A percentile compares a stretch with the other conserved stretches of the same genome.
Evolutionary conservation across 2,888 invertebrate species (phyloP).

Genomic region (Stictocephala bisonia): DNA sequence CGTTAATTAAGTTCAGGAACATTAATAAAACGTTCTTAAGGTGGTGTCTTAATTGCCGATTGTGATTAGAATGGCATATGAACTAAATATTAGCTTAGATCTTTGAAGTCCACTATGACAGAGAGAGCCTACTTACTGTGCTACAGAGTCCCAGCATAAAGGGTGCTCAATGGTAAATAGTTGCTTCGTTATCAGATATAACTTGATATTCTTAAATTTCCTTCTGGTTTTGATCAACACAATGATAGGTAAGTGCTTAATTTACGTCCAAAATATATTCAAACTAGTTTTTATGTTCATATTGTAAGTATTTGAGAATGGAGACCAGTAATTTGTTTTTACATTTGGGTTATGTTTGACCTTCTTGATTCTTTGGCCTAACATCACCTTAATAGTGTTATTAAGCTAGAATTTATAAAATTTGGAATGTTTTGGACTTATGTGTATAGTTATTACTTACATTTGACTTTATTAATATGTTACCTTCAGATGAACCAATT

Average conservation of each 20-base stretch:
- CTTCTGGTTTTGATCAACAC: no score
- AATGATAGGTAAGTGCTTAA: no score
- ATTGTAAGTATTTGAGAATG: slow-evolving; percentile 3
- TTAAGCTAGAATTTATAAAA: no score
- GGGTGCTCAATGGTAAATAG: slow-evolving; percentile 37
- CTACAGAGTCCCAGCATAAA: slow-evolving; percentile 31
- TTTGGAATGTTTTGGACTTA: no score
- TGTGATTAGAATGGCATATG: slow-evolving; percentile 12
- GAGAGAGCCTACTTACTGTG: slow-evolving; percentile 34
- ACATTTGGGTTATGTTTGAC: slow-evolving; percentile 24
- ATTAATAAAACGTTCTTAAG: slow-evolving; percentile 14
- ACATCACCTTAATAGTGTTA: no score
- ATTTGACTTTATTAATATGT: no score
- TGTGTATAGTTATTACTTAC: no score
- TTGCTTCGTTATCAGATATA: slow-evolving; percentile 39
- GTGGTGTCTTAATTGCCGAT: not conserved
- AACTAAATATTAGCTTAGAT: not conserved
- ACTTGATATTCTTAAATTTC: not conserved
- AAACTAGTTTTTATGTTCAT: no score
- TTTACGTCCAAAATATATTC: no score
- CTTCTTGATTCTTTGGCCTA: no score
- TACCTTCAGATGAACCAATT: no score
- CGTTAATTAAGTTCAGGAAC: slow-evolving; percentile 15
- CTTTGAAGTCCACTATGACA: slow-evolving; percentile 27
- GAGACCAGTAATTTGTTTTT: slow-evolving; percentile 16